Evolutionary conservation across 2,888 invertebrate genomes (phyloP).

Genomic region (Andrena chrysosceles): DNA sequence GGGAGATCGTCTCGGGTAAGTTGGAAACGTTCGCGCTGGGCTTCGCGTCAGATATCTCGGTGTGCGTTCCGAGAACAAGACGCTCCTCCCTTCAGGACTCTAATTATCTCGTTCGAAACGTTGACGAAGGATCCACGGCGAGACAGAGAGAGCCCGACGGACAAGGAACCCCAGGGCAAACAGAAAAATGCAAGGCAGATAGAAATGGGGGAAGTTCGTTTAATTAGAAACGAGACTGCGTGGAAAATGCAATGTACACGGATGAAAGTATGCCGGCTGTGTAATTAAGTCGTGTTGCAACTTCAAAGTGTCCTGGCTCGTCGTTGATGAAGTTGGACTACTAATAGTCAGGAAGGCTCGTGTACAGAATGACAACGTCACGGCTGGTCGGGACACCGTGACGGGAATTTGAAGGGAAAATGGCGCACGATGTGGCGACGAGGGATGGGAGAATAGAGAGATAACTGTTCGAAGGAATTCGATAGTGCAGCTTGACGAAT

Average conservation of each 20-base stretch:
- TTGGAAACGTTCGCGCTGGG: conserved; percentile 8
- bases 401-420: conserved; percentile 10
- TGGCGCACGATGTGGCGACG: neutral
- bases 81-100: neutral
- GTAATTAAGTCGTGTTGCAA: conserved; percentile 29
- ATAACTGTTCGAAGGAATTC: neutral
- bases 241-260: neutral
- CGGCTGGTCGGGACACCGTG: conserved; percentile 1
- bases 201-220: conserved; percentile 11
- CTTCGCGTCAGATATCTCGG: conserved; percentile 16
- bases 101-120: conserved; percentile 15
- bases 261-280: conserved; percentile 16
- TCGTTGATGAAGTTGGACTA: conserved; percentile 6
- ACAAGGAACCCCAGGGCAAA: neutral
- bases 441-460: neutral
- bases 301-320: conserved; percentile 1
- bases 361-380: neutral
- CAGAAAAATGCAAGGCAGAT: neutral
- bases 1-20: neutral
- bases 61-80: neutral
- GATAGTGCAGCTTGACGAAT: neutral
- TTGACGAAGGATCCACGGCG: neutral
- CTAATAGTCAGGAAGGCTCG: neutral
- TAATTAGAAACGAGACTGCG: conserved; percentile 32
- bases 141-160: neutral